Evolutionary conservation across 2,113 vertebrate species (phyloP).

Genomic region (Erythrocercus mccallii): DNA sequence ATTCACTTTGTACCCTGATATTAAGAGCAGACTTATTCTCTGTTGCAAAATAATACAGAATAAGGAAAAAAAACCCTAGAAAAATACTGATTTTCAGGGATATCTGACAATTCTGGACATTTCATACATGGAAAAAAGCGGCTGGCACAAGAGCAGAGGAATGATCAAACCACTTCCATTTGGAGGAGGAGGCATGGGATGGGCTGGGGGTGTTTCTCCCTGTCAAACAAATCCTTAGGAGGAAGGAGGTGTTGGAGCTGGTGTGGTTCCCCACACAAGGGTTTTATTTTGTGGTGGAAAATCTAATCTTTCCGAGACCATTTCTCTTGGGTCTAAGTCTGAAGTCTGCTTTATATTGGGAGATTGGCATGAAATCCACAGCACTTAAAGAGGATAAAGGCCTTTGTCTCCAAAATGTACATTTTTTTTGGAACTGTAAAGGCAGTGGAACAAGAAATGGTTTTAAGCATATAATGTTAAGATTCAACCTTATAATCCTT

Average conservation of each 20-base stretch:
- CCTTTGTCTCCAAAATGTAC: constrained; percentile 53
- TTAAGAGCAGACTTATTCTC: background rate
- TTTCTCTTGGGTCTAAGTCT: constrained; percentile 20
- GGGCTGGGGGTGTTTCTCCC: background rate
- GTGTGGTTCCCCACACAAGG: background rate
- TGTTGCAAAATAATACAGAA: background rate
- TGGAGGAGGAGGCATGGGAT: background rate
- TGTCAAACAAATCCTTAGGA: background rate
- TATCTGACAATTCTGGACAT: background rate
- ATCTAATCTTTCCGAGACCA: background rate
- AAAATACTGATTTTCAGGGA: background rate
- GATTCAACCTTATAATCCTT: constrained; percentile 16
- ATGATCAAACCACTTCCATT: background rate
- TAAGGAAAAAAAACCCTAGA: background rate
- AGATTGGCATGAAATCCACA: constrained; percentile 54
- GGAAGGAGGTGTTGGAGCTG: background rate
- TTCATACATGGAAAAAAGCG: background rate
- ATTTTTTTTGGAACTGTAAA: background rate
- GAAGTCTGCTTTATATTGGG: constrained; percentile 51
- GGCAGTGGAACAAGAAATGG: constrained; percentile 13
- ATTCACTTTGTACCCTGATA: background rate
- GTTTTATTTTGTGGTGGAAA: constrained; percentile 34
- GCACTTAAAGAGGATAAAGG: constrained; percentile 37
- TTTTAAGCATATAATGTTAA: constrained; percentile 6
- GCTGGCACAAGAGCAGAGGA: background rate